Conservation (phyloP, 2,113 vertebrate genomes). For the Nyctereutes procyonoides region DNA sequence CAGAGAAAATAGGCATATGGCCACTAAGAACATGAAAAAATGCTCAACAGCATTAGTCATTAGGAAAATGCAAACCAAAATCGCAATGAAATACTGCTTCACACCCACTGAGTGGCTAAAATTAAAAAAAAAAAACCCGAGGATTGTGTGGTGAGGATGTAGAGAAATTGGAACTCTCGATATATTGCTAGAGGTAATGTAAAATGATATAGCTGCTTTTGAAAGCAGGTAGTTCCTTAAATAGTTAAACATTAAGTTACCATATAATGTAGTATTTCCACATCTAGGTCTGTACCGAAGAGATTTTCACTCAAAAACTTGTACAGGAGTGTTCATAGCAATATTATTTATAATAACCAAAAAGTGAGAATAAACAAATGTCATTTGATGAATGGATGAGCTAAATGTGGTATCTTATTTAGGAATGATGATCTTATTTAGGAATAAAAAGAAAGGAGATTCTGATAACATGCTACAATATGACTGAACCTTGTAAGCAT, state of each 20-base stretch:
- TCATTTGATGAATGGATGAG: neutral
- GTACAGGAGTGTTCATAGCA: neutral
- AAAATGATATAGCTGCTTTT: neutral
- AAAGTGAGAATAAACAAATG: neutral
- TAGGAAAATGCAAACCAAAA: constrained; percentile 34
- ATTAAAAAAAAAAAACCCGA: neutral
- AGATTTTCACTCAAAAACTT: neutral
- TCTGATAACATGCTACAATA: neutral
- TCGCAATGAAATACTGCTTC: neutral
- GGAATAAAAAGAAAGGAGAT: neutral
- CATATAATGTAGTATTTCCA: neutral
- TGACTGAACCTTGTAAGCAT: neutral
- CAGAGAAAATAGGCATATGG: neutral
- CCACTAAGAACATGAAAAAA: neutral
- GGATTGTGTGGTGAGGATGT: neutral
- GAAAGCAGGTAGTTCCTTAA: constrained; percentile 9
- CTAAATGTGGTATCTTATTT: neutral
- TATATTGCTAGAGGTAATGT: neutral
- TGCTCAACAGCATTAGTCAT: neutral
- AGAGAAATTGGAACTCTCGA: neutral
- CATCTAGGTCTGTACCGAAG: neutral
- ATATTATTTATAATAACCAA: neutral
- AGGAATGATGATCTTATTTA: neutral
- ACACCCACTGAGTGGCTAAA: neutral
- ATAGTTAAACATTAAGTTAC: neutral